phyloP scores from a whole-genome alignment of 1,140 invertebrate genomes.

The Drusus annulatus region DNA sequence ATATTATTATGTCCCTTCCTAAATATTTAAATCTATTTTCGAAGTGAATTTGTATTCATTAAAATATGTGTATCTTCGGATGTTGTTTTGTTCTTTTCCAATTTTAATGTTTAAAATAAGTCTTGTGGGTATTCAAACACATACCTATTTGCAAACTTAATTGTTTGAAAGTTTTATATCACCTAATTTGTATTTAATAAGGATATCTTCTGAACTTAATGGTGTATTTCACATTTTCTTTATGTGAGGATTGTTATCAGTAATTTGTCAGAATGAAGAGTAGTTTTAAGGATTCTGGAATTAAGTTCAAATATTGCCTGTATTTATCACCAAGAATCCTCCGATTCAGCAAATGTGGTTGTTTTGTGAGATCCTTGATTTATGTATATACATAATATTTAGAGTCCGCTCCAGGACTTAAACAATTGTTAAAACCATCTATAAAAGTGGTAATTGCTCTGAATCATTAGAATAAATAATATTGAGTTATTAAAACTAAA shows the following conservation, averaged over 20 bases:
- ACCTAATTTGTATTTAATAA: neutral
- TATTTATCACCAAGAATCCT: too few species aligned
- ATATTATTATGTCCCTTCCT: neutral
- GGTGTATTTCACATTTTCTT: neutral
- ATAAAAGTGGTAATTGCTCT: too few species aligned
- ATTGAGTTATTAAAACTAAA: too few species aligned
- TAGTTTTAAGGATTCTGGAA: too few species aligned
- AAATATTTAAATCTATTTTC: slow-evolving; percentile 17
- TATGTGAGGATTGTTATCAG: neutral
- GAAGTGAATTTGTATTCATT: neutral
- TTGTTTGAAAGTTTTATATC: too few species aligned
- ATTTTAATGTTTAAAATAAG: neutral
- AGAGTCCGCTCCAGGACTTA: too few species aligned
- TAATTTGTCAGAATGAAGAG: neutral
- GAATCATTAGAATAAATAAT: too few species aligned
- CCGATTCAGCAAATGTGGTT: too few species aligned
- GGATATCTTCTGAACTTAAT: neutral
- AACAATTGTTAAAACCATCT: too few species aligned
- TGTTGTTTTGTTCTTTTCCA: neutral
- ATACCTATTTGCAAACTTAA: neutral
- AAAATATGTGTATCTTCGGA: slow-evolving; percentile 10
- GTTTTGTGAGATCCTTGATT: too few species aligned
- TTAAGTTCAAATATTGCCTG: too few species aligned
- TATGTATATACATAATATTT: too few species aligned
- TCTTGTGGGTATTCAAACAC: neutral